Percentiles rank a stretch among this genome's conserved stretches.
Evolutionary conservation across 2,888 invertebrate species (phyloP).

Genomic region (Megastigmus dorsalis): DNA sequence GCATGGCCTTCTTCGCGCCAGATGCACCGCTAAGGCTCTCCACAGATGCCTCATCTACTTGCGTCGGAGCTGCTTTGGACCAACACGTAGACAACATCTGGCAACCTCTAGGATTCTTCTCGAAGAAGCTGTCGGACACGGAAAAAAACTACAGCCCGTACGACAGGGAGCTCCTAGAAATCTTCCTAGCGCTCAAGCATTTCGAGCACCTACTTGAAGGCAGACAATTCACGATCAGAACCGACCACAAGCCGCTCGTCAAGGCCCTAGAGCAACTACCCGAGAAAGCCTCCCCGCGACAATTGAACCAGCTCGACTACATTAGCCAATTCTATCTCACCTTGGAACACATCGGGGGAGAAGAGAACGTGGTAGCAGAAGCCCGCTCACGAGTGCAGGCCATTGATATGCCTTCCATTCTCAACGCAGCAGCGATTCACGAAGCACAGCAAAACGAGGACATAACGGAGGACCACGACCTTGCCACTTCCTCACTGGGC

Average conservation of each 20-base stretch:
- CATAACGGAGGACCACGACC: no score
- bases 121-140: not conserved
- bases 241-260: constrained; percentile 5
- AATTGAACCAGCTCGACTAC: not conserved
- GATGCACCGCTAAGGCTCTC: not conserved
- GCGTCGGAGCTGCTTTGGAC: constrained; percentile 53
- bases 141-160: constrained; percentile 12
- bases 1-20: not conserved
- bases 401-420: no score
- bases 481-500: no score
- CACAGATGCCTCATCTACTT: constrained; percentile 50
- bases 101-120: constrained; percentile 51
- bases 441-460: not conserved
- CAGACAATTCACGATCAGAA: not conserved
- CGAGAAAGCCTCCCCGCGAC: constrained; percentile 7
- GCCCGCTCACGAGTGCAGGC: not conserved
- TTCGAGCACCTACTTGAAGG: constrained; percentile 8
- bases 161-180: not conserved
- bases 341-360: not conserved
- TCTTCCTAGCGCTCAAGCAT: not conserved
- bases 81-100: constrained; percentile 30
- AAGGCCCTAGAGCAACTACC: not conserved
- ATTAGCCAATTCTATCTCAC: not conserved
- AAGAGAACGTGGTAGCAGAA: constrained; percentile 1
- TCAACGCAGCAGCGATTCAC: not conserved